These are phyloP conservation scores for Cheilinus undulatus DNA, from an alignment of 2,113 vertebrate genomes.

Conservation along the genomic window DNA sequence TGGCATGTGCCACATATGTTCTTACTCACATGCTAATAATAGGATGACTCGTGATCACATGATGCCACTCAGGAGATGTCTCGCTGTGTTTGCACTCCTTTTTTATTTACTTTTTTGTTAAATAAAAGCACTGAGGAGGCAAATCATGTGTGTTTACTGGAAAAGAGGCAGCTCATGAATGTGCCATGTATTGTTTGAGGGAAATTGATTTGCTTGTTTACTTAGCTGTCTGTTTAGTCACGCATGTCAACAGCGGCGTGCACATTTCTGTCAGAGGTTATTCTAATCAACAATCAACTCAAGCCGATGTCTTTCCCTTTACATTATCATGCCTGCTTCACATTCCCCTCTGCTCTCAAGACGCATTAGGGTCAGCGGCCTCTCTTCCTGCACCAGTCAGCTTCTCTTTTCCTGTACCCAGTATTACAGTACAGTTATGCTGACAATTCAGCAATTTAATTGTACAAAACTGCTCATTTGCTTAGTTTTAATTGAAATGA, in stretches of 20 bases:
- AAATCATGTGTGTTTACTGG: background rate
- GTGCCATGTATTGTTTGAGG: background rate
- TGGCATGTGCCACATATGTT: constrained; percentile 71
- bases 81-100: background rate
- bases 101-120: constrained; percentile 11
- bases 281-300: constrained; percentile 32
- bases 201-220: constrained; percentile 31
- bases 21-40: constrained; percentile 58
- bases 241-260: constrained; percentile 20
- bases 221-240: constrained; percentile 18
- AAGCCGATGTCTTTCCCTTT: constrained; percentile 31
- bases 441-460: too few species aligned
- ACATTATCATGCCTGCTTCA: constrained; percentile 35
- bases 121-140: background rate
- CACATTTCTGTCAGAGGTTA: constrained; percentile 34
- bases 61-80: constrained; percentile 12
- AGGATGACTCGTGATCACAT: constrained; percentile 46
- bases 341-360: constrained; percentile 12
- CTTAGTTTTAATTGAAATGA: too few species aligned
- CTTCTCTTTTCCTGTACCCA: background rate
- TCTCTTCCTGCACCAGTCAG: background rate
- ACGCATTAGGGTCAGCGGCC: constrained; percentile 6
- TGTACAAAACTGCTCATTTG: too few species aligned
- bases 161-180: constrained; percentile 1
- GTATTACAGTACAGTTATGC: background rate